A percentile compares a stretch with the other conserved stretches of the same genome.
Evolutionary conservation across 2,113 vertebrate genomes (phyloP).

Genomic region (Python bivittatus): DNA sequence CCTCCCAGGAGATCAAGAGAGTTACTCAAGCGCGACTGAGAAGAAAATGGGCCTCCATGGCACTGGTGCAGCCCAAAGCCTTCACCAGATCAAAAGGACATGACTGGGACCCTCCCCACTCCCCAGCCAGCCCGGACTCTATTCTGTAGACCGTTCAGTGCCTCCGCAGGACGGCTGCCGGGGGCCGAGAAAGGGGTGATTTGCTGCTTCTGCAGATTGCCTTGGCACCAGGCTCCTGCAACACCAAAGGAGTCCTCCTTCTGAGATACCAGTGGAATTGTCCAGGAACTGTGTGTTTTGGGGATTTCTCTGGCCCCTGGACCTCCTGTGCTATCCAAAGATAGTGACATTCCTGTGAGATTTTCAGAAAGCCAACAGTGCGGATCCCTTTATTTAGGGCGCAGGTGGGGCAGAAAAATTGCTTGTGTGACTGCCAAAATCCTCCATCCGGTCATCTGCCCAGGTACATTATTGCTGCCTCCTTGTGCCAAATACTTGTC

Average conservation of each 20-base stretch:
- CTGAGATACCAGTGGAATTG: neutral
- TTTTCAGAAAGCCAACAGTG: neutral
- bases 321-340: neutral
- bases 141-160: neutral
- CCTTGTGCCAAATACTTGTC: conserved; percentile 21
- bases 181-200: too few relatives aligned
- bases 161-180: neutral
- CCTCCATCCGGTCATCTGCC: neutral
- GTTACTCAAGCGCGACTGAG: neutral
- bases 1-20: neutral
- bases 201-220: neutral
- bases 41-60: neutral
- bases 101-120: neutral
- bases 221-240: neutral
- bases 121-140: neutral
- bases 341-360: neutral
- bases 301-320: too few relatives aligned
- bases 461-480: neutral
- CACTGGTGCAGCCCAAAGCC: neutral
- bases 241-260: neutral
- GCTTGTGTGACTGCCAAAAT: conserved; percentile 1
- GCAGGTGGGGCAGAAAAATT: conserved; percentile 17
- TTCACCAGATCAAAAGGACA: neutral
- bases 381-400: neutral
- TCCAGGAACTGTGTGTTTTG: neutral